Evolutionary conservation across 64 coral and sea anemone species (phyloP).

Genomic region (Pachyseris speciosa): DNA sequence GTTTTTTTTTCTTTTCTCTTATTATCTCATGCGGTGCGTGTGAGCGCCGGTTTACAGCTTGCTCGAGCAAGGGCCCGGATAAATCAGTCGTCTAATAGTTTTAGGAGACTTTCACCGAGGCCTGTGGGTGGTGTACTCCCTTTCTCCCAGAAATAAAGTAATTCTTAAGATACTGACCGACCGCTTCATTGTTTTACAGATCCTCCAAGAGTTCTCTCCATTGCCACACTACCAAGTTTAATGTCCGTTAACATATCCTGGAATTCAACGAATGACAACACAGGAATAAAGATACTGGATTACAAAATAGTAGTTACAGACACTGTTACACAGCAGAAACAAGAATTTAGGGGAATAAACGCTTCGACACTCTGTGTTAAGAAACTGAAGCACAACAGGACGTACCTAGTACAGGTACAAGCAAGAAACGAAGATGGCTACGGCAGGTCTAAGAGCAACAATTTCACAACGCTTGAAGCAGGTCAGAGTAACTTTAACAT

Average conservation of each 20-base stretch:
- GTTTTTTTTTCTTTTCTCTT: no score
- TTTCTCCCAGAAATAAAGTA: background rate
- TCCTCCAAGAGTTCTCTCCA: background rate
- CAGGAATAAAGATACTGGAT: background rate
- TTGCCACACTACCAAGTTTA: background rate
- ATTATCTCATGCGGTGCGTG: no score
- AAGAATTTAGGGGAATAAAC: background rate
- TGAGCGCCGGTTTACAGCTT: no score
- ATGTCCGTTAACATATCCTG: background rate
- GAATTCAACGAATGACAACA: constrained; percentile 2
- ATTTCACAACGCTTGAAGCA: constrained; percentile 1
- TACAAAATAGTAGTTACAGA: background rate
- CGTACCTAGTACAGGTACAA: background rate
- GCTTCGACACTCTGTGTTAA: background rate
- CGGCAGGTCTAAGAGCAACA: background rate
- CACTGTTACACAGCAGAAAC: background rate
- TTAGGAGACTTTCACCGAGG: no score
- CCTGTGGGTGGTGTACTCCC: no score
- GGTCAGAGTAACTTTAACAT: background rate
- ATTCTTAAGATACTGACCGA: background rate
- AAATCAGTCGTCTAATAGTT: no score
- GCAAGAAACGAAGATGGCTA: background rate
- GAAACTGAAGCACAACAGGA: background rate
- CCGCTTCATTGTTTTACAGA: background rate
- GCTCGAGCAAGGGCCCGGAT: no score